Evolutionary conservation across 2,888 invertebrate genomes (phyloP).

Genomic region (Syritta pipiens): DNA sequence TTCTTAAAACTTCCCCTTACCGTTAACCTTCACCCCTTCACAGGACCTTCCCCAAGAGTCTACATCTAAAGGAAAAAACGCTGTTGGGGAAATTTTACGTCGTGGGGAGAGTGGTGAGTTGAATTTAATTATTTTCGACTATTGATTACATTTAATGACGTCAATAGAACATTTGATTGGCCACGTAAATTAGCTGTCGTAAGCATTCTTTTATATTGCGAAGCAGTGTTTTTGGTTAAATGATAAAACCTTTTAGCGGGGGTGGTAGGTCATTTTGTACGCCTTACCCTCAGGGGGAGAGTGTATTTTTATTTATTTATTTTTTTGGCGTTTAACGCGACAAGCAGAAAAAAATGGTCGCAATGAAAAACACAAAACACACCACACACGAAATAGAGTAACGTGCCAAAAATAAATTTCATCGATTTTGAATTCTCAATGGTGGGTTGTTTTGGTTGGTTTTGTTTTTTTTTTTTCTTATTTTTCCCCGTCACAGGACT

Average conservation of each 20-base stretch:
- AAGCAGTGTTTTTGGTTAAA: too few species aligned
- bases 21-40: too few species aligned
- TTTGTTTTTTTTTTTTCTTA: not conserved
- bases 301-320: not conserved
- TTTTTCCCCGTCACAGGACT: too few species aligned
- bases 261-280: not conserved
- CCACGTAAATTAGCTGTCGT: constrained; percentile 19
- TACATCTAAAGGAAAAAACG: not conserved
- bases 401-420: constrained; percentile 21
- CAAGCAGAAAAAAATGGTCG: constrained; percentile 18
- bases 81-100: too few species aligned
- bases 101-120: constrained; percentile 22
- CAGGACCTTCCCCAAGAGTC: constrained; percentile 14
- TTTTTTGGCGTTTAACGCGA: constrained; percentile 6
- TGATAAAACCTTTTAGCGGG: not conserved
- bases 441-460: not conserved
- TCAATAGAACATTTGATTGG: constrained; percentile 55
- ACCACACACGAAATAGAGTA: constrained; percentile 7
- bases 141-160: constrained; percentile 57
- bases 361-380: not conserved
- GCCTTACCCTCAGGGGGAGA: not conserved
- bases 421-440: constrained; percentile 16
- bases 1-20: too few species aligned
- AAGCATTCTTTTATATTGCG: too few species aligned
- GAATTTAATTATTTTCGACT: constrained; percentile 37